Evolutionary conservation across 2,797 vertebrate genomes (phyloP).

Genomic region (Gymnocypris eckloni): DNA sequence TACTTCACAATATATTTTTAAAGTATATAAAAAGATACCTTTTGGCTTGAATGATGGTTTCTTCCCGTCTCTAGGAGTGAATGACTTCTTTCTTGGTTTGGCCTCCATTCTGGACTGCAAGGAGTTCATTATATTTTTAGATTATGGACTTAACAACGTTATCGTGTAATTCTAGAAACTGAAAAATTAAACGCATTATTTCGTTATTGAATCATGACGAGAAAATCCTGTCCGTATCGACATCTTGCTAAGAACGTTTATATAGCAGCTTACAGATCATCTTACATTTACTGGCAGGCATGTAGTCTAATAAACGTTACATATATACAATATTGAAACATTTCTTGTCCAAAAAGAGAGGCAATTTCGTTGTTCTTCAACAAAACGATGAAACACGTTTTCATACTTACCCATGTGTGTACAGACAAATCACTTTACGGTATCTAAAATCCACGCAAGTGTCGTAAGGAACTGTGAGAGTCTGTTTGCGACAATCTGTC

Average conservation of each 20-base stretch:
- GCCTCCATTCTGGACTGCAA: slow-evolving; percentile 72
- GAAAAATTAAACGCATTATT: background rate
- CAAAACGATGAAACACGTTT: slow-evolving; percentile 43
- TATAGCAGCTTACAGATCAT: background rate
- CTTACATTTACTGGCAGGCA: background rate
- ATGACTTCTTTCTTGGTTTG: slow-evolving; percentile 70
- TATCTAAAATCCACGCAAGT: background rate
- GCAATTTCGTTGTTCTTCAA: background rate
- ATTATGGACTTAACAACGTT: background rate
- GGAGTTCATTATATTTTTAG: background rate
- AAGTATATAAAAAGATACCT: slow-evolving; percentile 58
- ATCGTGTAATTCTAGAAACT: background rate
- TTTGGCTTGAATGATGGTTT: slow-evolving; percentile 72
- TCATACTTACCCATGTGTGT: slow-evolving; percentile 60
- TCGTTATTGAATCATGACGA: background rate
- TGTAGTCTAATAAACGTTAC: background rate
- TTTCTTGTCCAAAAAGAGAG: background rate
- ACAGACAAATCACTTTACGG: slow-evolving; percentile 48
- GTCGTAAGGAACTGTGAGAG: background rate
- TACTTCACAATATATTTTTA: background rate
- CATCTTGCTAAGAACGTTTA: background rate
- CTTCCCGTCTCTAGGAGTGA: slow-evolving; percentile 71
- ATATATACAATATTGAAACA: background rate
- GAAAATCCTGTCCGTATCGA: background rate
- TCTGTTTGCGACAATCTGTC: slow-evolving; percentile 21